Evolutionary conservation across 2,888 invertebrate genomes (phyloP).

Genomic region (Cephus spinipes): DNA sequence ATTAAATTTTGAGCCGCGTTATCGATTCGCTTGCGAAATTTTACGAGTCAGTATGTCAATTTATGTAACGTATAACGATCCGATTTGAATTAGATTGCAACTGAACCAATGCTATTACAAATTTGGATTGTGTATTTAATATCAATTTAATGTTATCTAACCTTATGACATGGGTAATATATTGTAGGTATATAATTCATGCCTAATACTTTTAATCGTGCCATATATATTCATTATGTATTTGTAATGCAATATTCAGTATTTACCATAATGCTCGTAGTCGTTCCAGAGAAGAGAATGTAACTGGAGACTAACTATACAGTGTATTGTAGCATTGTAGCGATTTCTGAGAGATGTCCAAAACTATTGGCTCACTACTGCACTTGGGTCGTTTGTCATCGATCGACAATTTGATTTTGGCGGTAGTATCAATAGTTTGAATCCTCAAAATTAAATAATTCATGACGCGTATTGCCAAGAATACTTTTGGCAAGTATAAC

Average conservation of each 20-base stretch:
- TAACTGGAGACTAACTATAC: neutral
- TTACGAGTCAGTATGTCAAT: neutral
- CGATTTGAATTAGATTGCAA: neutral
- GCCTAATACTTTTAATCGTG: neutral
- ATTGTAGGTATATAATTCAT: neutral
- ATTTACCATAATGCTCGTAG: neutral
- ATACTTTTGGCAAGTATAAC: neutral
- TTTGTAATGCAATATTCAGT: neutral
- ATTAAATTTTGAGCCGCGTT: neutral
- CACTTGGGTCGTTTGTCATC: neutral
- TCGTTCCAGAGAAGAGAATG: neutral
- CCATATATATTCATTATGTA: neutral
- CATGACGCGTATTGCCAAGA: neutral
- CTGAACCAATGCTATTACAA: neutral
- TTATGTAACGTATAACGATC: neutral
- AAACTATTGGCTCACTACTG: neutral
- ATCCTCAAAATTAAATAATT: neutral
- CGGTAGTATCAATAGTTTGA: neutral
- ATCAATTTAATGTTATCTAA: neutral
- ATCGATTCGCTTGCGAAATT: neutral
- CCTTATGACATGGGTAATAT: neutral
- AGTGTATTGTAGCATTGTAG: neutral
- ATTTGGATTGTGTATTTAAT: neutral
- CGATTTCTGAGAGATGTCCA: neutral
- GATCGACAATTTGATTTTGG: neutral